Percentiles rank a stretch among this genome's conserved stretches.
Evolutionary conservation across 2,797 vertebrate species (phyloP).

Genomic region (Eulemur albifrons): DNA sequence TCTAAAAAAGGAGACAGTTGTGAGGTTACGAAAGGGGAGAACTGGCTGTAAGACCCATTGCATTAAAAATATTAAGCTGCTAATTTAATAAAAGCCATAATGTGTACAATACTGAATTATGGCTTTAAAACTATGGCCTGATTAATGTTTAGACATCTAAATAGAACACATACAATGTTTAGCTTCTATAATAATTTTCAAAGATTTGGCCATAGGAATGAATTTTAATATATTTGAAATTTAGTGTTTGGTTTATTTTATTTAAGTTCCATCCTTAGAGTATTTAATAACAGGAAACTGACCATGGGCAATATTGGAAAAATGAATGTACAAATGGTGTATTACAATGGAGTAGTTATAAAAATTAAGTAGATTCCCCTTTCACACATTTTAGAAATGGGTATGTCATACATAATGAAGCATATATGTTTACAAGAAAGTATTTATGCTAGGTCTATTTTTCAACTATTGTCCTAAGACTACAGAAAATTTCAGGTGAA

Average conservation of each 20-base stretch:
- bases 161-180: background rate
- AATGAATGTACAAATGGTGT: background rate
- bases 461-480: constrained; percentile 23
- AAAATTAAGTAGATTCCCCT: constrained; percentile 21
- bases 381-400: constrained; percentile 36
- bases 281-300: background rate
- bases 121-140: background rate
- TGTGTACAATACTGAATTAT: background rate
- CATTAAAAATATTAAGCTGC: background rate
- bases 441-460: background rate
- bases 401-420: background rate
- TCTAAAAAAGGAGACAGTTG: background rate
- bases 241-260: background rate
- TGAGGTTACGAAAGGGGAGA: background rate
- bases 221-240: background rate
- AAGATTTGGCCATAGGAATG: background rate
- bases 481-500: constrained; percentile 37
- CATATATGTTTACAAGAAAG: background rate
- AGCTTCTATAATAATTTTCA: background rate
- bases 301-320: background rate
- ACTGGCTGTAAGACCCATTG: background rate
- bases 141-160: background rate
- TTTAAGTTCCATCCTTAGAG: background rate
- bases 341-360: background rate
- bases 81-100: background rate